A percentile compares a stretch with the other conserved stretches of the same genome.
Evolutionary conservation across 2,797 vertebrate species (phyloP).

Genomic region (Crenichthys baileyi): DNA sequence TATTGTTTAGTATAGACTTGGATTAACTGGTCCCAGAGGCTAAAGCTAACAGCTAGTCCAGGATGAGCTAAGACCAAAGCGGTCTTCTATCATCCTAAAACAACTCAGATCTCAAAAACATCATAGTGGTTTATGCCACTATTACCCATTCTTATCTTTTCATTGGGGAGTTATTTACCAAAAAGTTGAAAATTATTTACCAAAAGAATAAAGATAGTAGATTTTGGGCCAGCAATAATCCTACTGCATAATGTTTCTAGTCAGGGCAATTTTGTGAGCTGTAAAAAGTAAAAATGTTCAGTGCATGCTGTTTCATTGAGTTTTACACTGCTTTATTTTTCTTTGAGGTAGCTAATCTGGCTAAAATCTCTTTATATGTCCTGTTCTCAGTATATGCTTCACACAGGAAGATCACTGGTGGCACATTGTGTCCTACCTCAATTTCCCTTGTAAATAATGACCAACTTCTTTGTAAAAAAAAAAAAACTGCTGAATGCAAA

Average conservation of each 20-base stretch:
- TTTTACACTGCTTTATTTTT: neutral
- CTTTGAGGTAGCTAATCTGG: neutral
- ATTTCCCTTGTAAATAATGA: neutral
- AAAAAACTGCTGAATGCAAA: neutral
- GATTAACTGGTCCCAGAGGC: neutral
- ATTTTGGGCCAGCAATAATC: neutral
- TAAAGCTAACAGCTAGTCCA: neutral
- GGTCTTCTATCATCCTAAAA: neutral
- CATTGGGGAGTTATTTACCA: neutral
- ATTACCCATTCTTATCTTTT: neutral
- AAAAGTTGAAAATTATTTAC: neutral
- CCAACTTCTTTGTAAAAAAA: neutral
- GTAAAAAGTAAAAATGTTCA: neutral
- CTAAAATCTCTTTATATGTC: neutral
- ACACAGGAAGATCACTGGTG: neutral
- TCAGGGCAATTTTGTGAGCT: neutral
- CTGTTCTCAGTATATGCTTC: neutral
- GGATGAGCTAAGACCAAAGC: neutral
- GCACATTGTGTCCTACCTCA: neutral
- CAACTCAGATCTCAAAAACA: neutral
- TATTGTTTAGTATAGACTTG: neutral
- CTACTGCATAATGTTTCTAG: neutral
- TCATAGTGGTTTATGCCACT: neutral
- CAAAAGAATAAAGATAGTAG: neutral
- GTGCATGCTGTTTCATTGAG: neutral